Conservation (phyloP, 2,797 vertebrate species). For the Rhinichthys osculus region DNA sequence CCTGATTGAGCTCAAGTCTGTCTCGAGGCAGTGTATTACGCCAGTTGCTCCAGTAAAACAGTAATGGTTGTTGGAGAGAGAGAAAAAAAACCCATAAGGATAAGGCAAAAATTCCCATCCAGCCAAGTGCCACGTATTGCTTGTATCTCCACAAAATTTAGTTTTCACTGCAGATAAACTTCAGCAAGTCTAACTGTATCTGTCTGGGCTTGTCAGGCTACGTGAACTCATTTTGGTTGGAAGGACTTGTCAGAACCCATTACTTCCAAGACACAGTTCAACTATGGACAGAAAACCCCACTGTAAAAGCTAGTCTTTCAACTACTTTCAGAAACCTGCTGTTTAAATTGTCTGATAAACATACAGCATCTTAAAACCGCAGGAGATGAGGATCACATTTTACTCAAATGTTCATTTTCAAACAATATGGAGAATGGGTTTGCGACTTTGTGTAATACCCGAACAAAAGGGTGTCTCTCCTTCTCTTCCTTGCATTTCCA, state of each 20-base stretch:
- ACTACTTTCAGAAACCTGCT: background rate
- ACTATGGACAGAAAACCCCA: background rate
- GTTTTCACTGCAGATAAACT: conserved; percentile 5
- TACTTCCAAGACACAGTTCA: background rate
- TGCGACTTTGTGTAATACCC: background rate
- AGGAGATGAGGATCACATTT: background rate
- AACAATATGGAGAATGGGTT: background rate
- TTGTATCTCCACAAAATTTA: background rate
- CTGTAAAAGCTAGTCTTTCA: background rate
- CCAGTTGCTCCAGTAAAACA: background rate
- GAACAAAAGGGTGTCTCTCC: background rate
- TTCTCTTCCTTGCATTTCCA: background rate
- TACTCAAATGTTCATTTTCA: conserved; percentile 2
- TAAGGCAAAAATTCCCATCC: background rate
- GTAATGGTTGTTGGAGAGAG: background rate
- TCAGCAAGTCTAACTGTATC: background rate
- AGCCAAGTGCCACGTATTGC: background rate
- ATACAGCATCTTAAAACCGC: background rate
- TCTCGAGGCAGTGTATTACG: background rate
- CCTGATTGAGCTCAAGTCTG: conserved; percentile 15
- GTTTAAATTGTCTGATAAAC: background rate
- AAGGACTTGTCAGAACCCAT: conserved; percentile 40
- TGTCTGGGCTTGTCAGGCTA: conserved; percentile 21
- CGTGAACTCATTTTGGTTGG: background rate
- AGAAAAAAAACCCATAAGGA: background rate